phyloP scores from a whole-genome alignment of 2,113 vertebrate species.

The Campylorhamphus procurvoides region DNA sequence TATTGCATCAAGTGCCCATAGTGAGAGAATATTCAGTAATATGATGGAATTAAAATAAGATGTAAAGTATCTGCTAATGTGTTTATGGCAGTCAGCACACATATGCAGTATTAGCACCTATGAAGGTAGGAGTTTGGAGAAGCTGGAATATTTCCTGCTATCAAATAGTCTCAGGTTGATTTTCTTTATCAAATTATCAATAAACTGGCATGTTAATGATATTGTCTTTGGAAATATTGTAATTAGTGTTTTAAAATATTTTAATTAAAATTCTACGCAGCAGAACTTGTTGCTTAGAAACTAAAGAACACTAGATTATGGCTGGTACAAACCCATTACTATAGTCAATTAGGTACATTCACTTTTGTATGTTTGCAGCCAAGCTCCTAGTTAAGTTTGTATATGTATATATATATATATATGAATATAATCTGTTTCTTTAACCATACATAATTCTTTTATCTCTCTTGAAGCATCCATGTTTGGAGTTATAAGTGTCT shows the following conservation, averaged over 20 bases:
- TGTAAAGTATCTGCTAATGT: background rate
- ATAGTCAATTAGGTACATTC: background rate
- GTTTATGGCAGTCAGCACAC: accelerated
- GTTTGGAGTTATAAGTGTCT: background rate
- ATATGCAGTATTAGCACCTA: background rate
- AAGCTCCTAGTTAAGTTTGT: background rate
- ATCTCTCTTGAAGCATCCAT: background rate
- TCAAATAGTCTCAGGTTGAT: constrained; percentile 7
- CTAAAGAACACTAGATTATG: background rate
- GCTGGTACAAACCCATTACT: background rate
- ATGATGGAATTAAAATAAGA: background rate
- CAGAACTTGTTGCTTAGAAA: background rate
- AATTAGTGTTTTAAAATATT: background rate
- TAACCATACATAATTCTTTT: background rate
- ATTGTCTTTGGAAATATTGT: background rate
- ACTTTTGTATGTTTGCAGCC: background rate
- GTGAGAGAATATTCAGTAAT: background rate
- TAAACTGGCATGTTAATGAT: background rate
- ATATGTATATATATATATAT: accelerated
- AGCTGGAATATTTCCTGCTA: background rate
- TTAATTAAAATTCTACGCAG: background rate
- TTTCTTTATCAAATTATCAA: constrained; percentile 31
- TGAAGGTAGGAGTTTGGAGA: background rate
- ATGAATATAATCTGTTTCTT: background rate
- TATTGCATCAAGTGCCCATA: background rate